These are phyloP conservation scores for Regulus satrapa DNA, from an alignment of 2,113 vertebrate species.

Conservation along the genomic window DNA sequence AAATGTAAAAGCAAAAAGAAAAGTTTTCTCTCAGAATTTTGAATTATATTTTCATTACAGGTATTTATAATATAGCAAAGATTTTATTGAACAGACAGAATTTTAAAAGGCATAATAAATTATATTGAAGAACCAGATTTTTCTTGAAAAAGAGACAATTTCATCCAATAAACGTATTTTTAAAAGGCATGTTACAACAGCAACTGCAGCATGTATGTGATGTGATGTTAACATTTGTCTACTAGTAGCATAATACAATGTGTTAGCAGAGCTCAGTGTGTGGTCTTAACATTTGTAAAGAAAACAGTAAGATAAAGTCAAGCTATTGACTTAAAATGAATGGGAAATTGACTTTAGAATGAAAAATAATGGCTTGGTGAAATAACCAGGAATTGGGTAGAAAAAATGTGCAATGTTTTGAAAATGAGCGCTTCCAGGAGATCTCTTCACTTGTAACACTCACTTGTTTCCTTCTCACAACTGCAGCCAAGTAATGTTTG, in stretches of 20 bases:
- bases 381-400: background rate
- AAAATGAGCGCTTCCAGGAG: background rate
- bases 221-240: slow-evolving; percentile 73
- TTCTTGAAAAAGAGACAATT: slow-evolving; percentile 72
- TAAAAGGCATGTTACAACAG: slow-evolving; percentile 72
- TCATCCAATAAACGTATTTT: slow-evolving; percentile 80
- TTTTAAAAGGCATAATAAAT: slow-evolving; percentile 77
- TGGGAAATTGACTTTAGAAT: background rate
- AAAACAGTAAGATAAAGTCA: background rate
- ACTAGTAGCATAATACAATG: slow-evolving; percentile 62
- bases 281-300: slow-evolving; percentile 69
- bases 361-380: background rate
- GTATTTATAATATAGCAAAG: slow-evolving; percentile 77
- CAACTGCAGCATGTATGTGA: slow-evolving; percentile 67
- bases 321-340: background rate
- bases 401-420: background rate
- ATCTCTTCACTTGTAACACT: background rate
- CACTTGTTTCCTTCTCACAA: background rate
- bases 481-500: background rate
- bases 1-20: slow-evolving; percentile 63
- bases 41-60: slow-evolving; percentile 82
- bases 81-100: slow-evolving; percentile 73
- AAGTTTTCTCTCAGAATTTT: slow-evolving; percentile 73
- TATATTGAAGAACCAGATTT: slow-evolving; percentile 74
- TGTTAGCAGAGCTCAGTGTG: slow-evolving; percentile 70